Conservation (phyloP, 2,888 invertebrate species). For the Criorhina ranunculi region DNA sequence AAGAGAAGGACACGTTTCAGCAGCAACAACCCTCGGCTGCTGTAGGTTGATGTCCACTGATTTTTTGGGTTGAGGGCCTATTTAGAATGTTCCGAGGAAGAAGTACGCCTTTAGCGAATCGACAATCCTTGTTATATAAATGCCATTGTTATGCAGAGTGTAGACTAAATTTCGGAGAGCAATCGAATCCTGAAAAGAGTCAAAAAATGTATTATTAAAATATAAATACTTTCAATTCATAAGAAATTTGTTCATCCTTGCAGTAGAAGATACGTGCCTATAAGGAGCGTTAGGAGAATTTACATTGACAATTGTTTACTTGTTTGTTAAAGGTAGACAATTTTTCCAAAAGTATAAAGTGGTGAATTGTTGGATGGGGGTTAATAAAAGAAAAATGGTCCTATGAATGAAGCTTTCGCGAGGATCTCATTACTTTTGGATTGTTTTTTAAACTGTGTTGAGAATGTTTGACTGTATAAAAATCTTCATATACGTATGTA, state of each 20-base stretch:
- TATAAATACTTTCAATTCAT: slow-evolving; percentile 37
- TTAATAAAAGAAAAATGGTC: no score
- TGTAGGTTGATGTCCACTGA: slow-evolving; percentile 13
- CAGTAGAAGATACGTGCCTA: not conserved
- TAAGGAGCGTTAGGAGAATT: not conserved
- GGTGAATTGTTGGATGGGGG: no score
- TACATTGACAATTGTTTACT: slow-evolving; percentile 9
- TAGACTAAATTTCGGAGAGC: slow-evolving; percentile 81
- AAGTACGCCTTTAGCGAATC: slow-evolving; percentile 83
- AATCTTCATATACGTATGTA: no score
- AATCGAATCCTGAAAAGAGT: slow-evolving; percentile 80
- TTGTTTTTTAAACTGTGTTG: no score
- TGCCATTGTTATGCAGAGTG: slow-evolving; percentile 82
- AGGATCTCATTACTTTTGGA: no score
- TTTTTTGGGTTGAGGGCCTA: slow-evolving; percentile 4
- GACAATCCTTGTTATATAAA: slow-evolving; percentile 81
- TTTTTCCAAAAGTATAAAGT: no score
- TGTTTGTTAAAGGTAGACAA: no score
- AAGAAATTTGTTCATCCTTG: slow-evolving; percentile 2
- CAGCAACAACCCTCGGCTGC: not conserved
- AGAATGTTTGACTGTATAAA: no score
- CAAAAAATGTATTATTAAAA: slow-evolving; percentile 58
- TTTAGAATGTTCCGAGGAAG: slow-evolving; percentile 81
- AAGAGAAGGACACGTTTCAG: slow-evolving; percentile 48
- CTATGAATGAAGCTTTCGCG: no score